These are phyloP conservation scores for Xenentodon cancila DNA, from an alignment of 2,797 vertebrate genomes.

Conservation along the genomic window DNA sequence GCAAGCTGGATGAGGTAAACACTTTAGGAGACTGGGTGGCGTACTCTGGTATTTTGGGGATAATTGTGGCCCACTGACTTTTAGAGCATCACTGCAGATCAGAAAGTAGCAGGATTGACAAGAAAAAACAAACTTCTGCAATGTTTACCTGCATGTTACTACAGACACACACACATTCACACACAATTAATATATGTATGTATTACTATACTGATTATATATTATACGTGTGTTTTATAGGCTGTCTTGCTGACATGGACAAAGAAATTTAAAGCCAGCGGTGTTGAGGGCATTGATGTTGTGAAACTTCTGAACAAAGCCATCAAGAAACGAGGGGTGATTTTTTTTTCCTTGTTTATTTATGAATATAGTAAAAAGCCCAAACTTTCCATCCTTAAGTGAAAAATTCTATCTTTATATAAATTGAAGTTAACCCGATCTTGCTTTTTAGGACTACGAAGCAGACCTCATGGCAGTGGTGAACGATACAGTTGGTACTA, in stretches of 20 bases:
- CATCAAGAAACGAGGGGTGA: conserved; percentile 96
- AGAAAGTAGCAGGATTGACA: too few species aligned
- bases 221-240: conserved; percentile 68
- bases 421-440: not conserved
- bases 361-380: too few species aligned
- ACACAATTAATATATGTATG: too few species aligned
- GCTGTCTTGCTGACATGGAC: conserved; percentile 95
- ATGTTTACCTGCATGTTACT: too few species aligned
- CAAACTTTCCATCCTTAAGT: not conserved
- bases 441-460: conserved; percentile 89
- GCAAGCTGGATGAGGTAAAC: conserved; percentile 94
- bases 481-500: conserved; percentile 96
- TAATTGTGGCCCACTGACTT: too few species aligned
- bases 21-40: fast-evolving
- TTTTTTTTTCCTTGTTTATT: not conserved
- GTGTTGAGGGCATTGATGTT: conserved; percentile 94
- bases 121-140: too few species aligned
- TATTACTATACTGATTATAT: too few species aligned
- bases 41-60: too few species aligned
- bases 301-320: conserved; percentile 94
- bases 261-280: conserved; percentile 94
- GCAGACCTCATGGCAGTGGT: conserved; percentile 98
- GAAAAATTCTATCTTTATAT: not conserved
- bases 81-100: too few species aligned
- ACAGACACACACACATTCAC: too few species aligned